A percentile compares a stretch with the other conserved stretches of the same genome.
Evolutionary conservation across 2,113 vertebrate genomes (phyloP).

Genomic region (Erpornis zantholeuca): DNA sequence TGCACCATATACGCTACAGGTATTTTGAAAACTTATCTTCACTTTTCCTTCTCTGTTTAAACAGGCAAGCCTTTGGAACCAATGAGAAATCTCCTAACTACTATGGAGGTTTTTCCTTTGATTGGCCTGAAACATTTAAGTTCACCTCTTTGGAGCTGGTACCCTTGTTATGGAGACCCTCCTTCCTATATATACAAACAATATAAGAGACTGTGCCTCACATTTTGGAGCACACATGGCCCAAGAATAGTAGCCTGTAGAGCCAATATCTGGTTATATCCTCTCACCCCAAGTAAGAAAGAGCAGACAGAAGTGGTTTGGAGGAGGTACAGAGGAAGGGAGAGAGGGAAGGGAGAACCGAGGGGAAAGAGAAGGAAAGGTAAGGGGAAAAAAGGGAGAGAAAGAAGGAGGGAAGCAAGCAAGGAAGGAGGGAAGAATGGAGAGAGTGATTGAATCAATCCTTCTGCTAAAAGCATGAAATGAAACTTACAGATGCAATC

Average conservation of each 20-base stretch:
- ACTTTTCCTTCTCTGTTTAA: neutral
- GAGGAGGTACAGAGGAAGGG: neutral
- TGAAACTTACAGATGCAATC: neutral
- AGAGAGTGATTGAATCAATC: neutral
- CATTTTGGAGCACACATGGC: neutral
- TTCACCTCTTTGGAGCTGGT: neutral
- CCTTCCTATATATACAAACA: neutral
- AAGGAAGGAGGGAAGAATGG: neutral
- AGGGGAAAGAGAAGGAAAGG: neutral
- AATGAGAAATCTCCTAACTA: neutral
- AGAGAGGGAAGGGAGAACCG: neutral
- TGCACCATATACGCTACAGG: fast-evolving
- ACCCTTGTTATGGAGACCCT: neutral
- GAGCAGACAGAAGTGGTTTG: neutral
- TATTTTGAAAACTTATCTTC: neutral
- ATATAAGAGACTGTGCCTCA: neutral
- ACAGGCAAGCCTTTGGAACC: neutral
- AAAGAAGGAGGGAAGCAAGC: neutral
- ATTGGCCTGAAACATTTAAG: neutral
- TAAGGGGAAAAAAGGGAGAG: neutral
- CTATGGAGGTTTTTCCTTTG: neutral
- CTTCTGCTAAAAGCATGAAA: neutral
- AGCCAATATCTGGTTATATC: neutral
- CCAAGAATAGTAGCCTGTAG: neutral
- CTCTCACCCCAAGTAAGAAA: neutral